Evolutionary conservation across 2,797 vertebrate genomes (phyloP).

Genomic region (Phylloscopus collybita): DNA sequence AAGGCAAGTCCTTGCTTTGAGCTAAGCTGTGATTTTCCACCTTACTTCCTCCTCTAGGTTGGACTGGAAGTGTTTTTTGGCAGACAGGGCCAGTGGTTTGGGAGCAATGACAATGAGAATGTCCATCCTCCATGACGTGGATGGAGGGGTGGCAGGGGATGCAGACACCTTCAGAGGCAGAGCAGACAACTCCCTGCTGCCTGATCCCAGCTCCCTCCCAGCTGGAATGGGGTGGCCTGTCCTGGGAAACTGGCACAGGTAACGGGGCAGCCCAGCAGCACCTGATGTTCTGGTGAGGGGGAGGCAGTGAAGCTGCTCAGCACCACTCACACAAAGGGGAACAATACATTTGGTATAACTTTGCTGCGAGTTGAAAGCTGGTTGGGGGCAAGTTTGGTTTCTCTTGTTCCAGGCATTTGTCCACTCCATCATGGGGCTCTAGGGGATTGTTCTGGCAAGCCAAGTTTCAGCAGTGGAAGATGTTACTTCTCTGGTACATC

Average conservation of each 20-base stretch:
- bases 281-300: background rate
- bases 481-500: background rate
- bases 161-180: slow-evolving; percentile 50
- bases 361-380: background rate
- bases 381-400: background rate
- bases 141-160: slow-evolving; percentile 52
- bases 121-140: slow-evolving; percentile 65
- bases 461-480: background rate
- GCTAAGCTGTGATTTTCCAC: background rate
- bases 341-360: background rate
- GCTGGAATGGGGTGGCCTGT: slow-evolving; percentile 58
- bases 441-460: background rate
- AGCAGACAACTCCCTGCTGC: slow-evolving; percentile 57
- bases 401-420: background rate
- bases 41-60: slow-evolving; percentile 37
- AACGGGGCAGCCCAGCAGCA: background rate
- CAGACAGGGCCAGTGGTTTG: slow-evolving; percentile 64
- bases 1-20: background rate
- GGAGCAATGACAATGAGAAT: slow-evolving; percentile 49
- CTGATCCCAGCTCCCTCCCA: slow-evolving; percentile 39
- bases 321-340: background rate
- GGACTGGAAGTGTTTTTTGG: slow-evolving; percentile 68
- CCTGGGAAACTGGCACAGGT: slow-evolving; percentile 64
- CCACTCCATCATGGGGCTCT: accelerated
- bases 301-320: background rate